These are phyloP conservation scores for Pterocles orientalis DNA, from an alignment of 2,113 vertebrate genomes.

Conservation along the genomic window DNA sequence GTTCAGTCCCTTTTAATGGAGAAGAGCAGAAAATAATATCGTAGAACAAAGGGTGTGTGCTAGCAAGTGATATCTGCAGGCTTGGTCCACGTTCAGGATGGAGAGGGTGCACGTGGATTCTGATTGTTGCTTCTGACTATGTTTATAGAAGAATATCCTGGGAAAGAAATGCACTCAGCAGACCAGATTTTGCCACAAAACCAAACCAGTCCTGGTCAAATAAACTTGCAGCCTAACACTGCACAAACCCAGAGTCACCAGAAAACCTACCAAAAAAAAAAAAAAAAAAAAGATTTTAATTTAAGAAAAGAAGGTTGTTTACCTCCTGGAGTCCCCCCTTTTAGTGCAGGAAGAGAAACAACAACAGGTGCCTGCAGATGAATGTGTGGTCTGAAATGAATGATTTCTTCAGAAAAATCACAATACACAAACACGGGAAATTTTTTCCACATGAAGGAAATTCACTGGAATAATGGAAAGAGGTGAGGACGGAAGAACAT, in stretches of 20 bases:
- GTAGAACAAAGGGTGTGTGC: not conserved
- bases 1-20: not conserved
- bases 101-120: not conserved
- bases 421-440: not conserved
- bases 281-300: not conserved
- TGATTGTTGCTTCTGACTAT: not conserved
- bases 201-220: not conserved
- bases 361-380: not conserved
- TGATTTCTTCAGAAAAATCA: not conserved
- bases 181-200: not conserved
- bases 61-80: not conserved
- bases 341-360: not conserved
- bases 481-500: not conserved
- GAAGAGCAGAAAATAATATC: not conserved
- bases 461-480: not conserved
- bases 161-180: not conserved
- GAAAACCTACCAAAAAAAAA: not conserved
- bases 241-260: fast-evolving
- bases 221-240: not conserved
- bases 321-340: not conserved
- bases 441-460: not conserved
- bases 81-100: not conserved
- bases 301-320: not conserved
- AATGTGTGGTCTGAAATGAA: not conserved
- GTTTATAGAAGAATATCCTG: not conserved